Conservation (phyloP, 1,140 invertebrate genomes). For the Drosophila ercepeae region DNA sequence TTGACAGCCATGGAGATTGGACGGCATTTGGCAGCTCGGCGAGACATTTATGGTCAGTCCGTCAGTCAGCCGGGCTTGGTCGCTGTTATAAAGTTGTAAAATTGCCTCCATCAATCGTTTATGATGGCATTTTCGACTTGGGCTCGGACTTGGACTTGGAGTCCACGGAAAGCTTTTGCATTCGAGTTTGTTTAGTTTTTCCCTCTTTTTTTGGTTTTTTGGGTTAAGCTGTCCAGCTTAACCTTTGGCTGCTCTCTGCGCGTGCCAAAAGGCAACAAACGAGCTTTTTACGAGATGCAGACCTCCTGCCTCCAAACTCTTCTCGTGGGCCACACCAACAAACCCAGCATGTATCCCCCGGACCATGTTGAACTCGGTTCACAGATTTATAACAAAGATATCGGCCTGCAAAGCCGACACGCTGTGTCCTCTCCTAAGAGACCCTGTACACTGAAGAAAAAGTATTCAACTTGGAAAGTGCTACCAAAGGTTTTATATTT, state of each 20-base stretch:
- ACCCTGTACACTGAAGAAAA: constrained; percentile 13
- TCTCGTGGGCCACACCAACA: constrained; percentile 65
- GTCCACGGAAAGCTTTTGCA: constrained; percentile 3
- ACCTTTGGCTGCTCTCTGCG: constrained; percentile 72
- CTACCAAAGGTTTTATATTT: neutral
- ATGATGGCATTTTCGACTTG: constrained; percentile 46
- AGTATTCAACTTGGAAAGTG: neutral
- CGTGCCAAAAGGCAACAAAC: constrained; percentile 80
- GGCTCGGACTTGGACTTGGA: neutral
- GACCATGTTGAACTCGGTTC: constrained; percentile 75
- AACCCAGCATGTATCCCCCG: constrained; percentile 68
- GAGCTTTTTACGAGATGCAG: constrained; percentile 70
- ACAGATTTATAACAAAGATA: constrained; percentile 83
- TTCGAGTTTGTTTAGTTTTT: neutral
- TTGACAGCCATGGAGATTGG: constrained; percentile 55
- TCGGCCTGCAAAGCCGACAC: constrained; percentile 69
- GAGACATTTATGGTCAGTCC: constrained; percentile 62
- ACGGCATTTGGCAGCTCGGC: constrained; percentile 52
- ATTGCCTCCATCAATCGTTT: constrained; percentile 69
- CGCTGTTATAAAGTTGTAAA: constrained; percentile 70
- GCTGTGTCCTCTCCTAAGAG: constrained; percentile 53
- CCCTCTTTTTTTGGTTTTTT: constrained; percentile 5
- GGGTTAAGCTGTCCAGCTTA: constrained; percentile 74
- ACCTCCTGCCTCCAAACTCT: constrained; percentile 38
- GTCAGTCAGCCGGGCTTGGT: constrained; percentile 30